Percentiles rank a stretch among this genome's conserved stretches.
These are phyloP conservation scores for Drosophila diplacantha DNA, from an alignment of 2,888 invertebrate species.

Conservation along the genomic window DNA sequence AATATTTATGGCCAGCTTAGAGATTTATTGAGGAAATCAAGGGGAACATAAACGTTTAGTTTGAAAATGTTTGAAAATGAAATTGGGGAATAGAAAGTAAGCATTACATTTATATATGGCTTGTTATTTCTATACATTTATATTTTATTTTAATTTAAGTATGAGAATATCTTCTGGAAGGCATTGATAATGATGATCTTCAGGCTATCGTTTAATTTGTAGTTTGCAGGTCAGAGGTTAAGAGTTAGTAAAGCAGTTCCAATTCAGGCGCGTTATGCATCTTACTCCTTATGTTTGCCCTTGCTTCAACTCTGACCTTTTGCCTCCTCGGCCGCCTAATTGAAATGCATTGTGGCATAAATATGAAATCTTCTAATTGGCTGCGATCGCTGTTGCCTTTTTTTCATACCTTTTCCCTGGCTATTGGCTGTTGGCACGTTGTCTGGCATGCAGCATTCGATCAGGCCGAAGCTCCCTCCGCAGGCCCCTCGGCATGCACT, in stretches of 20 bases:
- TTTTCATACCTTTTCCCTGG: constrained; percentile 3
- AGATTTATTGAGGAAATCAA: not conserved
- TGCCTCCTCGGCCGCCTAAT: constrained; percentile 36
- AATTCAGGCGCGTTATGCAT: not conserved
- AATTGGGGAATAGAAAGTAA: not conserved
- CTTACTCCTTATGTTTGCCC: not conserved
- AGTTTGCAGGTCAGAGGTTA: too few species aligned
- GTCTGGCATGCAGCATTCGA: constrained; percentile 59
- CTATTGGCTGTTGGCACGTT: constrained; percentile 58
- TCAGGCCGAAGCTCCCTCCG: constrained; percentile 18
- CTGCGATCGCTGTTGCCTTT: constrained; percentile 37
- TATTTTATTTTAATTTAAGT: too few species aligned
- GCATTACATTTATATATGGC: too few species aligned
- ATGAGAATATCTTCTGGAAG: too few species aligned
- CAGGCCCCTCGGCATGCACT: constrained; percentile 55
- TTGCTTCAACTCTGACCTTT: constrained; percentile 18
- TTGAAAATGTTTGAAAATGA: not conserved
- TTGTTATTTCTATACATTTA: not conserved
- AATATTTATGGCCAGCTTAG: not conserved
- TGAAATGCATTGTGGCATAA: constrained; percentile 56
- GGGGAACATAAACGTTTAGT: not conserved
- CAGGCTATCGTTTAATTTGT: too few species aligned
- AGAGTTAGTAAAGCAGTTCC: too few species aligned
- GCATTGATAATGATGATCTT: too few species aligned
- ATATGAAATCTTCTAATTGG: constrained; percentile 70